A percentile compares a stretch with the other conserved stretches of the same genome.
phyloP scores from a whole-genome alignment of 2,888 invertebrate genomes.

The Pomacea canaliculata region DNA sequence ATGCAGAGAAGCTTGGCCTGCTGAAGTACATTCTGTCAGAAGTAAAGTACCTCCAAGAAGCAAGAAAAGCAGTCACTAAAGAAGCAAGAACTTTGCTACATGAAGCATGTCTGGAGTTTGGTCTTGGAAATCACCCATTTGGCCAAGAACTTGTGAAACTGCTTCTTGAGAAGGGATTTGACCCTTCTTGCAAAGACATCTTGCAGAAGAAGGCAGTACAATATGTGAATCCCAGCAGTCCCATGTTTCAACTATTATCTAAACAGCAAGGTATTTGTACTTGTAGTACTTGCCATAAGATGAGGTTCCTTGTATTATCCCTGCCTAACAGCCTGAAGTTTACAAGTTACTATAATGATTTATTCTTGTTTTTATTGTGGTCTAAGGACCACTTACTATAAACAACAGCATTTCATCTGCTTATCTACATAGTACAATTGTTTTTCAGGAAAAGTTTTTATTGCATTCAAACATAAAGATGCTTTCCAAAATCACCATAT shows the following conservation, averaged over 20 bases:
- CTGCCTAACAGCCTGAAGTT: too few species aligned
- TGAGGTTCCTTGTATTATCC: too few species aligned
- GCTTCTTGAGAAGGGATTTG: constrained; percentile 40
- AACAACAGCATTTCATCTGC: neutral
- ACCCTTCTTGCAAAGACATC: constrained; percentile 31
- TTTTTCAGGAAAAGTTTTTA: too few species aligned
- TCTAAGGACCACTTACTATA: neutral
- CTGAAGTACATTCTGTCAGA: constrained; percentile 18
- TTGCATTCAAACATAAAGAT: too few species aligned
- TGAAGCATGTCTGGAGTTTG: constrained; percentile 21
- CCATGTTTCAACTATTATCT: constrained; percentile 1
- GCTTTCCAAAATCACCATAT: too few species aligned
- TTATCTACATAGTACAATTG: neutral
- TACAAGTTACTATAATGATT: too few species aligned
- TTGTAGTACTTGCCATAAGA: too few species aligned
- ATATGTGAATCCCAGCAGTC: constrained; percentile 34
- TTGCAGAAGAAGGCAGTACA: constrained; percentile 38
- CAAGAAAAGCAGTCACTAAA: constrained; percentile 3
- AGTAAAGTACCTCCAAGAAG: neutral
- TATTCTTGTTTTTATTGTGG: too few species aligned
- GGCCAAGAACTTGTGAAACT: constrained; percentile 22
- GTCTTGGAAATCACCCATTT: constrained; percentile 6
- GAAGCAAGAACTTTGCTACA: constrained; percentile 29
- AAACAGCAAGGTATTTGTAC: neutral
- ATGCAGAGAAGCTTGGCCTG: constrained; percentile 21